These are phyloP conservation scores for Ictalurus punctatus DNA, from an alignment of 2,113 vertebrate species.

Conservation along the genomic window DNA sequence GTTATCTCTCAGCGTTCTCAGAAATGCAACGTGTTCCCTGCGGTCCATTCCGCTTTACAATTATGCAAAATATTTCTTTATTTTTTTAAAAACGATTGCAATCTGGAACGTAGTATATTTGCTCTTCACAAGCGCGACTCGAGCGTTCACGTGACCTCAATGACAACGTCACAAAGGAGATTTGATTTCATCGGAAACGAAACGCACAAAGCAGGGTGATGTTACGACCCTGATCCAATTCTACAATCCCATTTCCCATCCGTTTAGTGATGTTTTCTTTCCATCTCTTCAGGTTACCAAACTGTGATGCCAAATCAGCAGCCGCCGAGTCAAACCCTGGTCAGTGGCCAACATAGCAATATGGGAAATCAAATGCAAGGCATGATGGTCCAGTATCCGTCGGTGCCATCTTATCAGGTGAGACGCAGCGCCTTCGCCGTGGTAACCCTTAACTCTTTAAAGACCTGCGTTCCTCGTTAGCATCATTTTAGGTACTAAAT, in stretches of 20 bases:
- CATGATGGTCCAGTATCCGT: slow-evolving; percentile 85
- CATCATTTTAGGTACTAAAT: background rate
- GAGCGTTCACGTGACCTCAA: background rate
- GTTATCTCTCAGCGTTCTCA: background rate
- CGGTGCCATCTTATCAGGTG: slow-evolving; percentile 87
- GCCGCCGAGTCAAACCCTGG: slow-evolving; percentile 79
- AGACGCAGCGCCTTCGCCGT: background rate
- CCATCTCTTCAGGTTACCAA: slow-evolving; percentile 78
- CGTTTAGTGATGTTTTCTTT: background rate
- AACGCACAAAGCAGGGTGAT: background rate
- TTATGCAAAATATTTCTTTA: background rate
- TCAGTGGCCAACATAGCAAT: slow-evolving; percentile 79
- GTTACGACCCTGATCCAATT: background rate
- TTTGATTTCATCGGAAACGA: background rate
- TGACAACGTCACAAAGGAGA: background rate
- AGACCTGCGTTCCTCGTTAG: background rate
- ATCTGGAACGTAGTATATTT: background rate
- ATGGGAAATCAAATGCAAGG: slow-evolving; percentile 84
- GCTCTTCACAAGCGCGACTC: background rate
- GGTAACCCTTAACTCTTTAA: background rate
- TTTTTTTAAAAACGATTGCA: background rate
- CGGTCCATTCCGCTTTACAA: background rate
- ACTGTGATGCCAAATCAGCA: slow-evolving; percentile 82
- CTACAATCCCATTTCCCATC: background rate
- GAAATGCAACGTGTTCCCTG: background rate